Evolutionary conservation across 2,888 invertebrate species (phyloP).

Genomic region (Lithophane semibrunnea): DNA sequence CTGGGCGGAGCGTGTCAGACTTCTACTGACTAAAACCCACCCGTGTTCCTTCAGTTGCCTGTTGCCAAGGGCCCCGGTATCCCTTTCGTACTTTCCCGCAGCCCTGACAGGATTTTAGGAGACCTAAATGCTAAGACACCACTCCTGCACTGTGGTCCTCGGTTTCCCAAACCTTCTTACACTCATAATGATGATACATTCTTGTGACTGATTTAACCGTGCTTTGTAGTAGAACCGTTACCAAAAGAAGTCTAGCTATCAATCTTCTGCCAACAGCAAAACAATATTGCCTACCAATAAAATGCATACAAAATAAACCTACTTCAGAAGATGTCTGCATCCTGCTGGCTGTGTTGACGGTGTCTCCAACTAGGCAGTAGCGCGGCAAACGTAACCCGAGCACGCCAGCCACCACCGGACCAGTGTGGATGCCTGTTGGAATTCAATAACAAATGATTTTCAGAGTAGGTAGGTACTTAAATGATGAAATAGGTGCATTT

Average conservation of each 20-base stretch:
- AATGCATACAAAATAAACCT: conserved; percentile 5
- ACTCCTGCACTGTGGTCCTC: not conserved
- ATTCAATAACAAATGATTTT: too few relatives aligned
- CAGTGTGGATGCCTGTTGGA: conserved; percentile 94
- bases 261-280: not conserved
- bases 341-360: conserved; percentile 97
- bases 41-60: too few relatives aligned
- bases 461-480: too few relatives aligned
- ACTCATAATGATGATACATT: not conserved
- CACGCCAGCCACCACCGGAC: conserved; percentile 96
- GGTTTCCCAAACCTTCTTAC: not conserved
- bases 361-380: conserved; percentile 97
- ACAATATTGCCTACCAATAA: not conserved
- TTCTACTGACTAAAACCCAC: too few relatives aligned
- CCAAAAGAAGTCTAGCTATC: not conserved
- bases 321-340: conserved; percentile 93
- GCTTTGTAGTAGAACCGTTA: not conserved
- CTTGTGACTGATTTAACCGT: not conserved
- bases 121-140: not conserved
- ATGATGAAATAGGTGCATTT: too few relatives aligned
- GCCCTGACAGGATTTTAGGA: too few relatives aligned
- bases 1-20: too few relatives aligned
- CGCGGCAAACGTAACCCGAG: conserved; percentile 96
- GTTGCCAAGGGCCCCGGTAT: too few relatives aligned
- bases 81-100: too few relatives aligned